Conservation (phyloP, 1,140 invertebrate species). For the Pseudomyrmex flavicornis region DNA sequence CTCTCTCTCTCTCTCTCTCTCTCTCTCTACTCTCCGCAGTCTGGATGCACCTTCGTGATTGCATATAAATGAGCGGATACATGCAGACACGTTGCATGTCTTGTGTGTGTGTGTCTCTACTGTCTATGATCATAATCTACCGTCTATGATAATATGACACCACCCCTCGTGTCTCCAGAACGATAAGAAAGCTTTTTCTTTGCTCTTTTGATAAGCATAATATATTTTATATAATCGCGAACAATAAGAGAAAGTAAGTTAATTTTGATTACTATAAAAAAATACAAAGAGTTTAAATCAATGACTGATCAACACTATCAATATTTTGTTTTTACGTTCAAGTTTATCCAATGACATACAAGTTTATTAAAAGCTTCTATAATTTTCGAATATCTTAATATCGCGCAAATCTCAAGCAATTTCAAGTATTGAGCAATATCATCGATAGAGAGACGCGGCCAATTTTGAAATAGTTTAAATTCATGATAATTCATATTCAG, state of each 20-base stretch:
- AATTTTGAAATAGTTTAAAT: constrained; percentile 10
- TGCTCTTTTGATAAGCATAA: constrained; percentile 20
- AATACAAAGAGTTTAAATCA: not conserved
- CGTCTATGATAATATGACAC: constrained; percentile 63
- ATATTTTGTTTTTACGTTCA: constrained; percentile 1
- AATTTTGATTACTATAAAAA: constrained; percentile 12
- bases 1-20: constrained; percentile 32
- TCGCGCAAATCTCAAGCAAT: not conserved
- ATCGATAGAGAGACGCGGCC: not conserved
- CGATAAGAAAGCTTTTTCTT: constrained; percentile 26
- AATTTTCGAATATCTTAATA: not conserved
- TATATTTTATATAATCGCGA: constrained; percentile 47
- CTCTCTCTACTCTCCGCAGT: constrained; percentile 13
- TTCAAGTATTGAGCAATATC: not conserved
- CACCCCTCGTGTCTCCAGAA: constrained; percentile 53
- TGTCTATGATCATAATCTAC: constrained; percentile 67
- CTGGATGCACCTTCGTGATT: constrained; percentile 69
- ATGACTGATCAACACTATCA: constrained; percentile 16
- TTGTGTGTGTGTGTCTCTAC: constrained; percentile 41
- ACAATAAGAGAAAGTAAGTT: constrained; percentile 3
- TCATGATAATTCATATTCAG: constrained; percentile 23
- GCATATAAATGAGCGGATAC: constrained; percentile 71
- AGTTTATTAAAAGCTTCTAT: not conserved
- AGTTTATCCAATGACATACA: not conserved
- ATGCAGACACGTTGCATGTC: constrained; percentile 59